These are phyloP conservation scores for Diadophis punctatus DNA, from an alignment of 2,113 vertebrate species.

Conservation along the genomic window DNA sequence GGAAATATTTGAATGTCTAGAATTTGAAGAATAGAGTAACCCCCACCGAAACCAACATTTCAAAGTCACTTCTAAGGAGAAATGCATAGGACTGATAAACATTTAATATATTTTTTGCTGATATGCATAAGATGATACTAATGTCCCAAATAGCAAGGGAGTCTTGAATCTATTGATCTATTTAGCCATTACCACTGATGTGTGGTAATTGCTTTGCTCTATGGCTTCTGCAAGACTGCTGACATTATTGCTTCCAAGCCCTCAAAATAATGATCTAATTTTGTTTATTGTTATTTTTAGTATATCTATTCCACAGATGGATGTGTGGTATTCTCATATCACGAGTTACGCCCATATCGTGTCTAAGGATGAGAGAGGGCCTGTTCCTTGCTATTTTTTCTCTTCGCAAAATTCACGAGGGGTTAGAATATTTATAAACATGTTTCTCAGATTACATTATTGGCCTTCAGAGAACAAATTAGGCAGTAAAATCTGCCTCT, in stretches of 20 bases:
- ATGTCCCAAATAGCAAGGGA: background rate
- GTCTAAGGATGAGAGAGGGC: background rate
- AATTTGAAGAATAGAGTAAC: background rate
- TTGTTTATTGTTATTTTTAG: background rate
- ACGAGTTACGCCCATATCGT: background rate
- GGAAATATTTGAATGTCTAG: background rate
- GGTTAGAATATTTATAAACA: slow-evolving; percentile 8
- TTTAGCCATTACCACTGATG: background rate
- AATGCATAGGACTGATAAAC: background rate
- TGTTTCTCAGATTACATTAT: background rate
- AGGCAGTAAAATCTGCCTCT: background rate
- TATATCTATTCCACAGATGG: background rate
- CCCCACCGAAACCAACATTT: background rate
- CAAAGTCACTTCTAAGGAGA: background rate
- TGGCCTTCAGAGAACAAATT: slow-evolving; percentile 20
- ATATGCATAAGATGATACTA: background rate
- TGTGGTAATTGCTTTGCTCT: background rate
- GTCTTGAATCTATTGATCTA: background rate
- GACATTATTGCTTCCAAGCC: background rate
- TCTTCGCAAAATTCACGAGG: background rate
- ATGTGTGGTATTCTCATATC: slow-evolving; percentile 1
- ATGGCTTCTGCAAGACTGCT: background rate
- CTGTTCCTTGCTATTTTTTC: background rate
- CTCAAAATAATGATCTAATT: background rate
- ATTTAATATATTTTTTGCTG: background rate